phyloP scores from a whole-genome alignment of 2,888 invertebrate genomes.

The Maniola hyperantus region DNA sequence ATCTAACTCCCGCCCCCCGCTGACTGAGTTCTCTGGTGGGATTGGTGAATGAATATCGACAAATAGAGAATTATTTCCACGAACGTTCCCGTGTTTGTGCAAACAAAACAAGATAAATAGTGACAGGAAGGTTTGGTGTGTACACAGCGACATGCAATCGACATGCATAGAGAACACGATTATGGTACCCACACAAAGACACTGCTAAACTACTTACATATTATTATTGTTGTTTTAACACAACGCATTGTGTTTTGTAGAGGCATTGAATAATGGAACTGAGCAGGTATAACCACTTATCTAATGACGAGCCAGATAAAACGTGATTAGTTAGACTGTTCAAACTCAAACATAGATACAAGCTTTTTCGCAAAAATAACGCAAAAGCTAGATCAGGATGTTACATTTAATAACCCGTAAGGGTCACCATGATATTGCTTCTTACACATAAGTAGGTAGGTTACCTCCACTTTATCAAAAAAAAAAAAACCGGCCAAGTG shows the following conservation, averaged over 20 bases:
- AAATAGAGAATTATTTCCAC: conserved; percentile 70
- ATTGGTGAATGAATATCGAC: conserved; percentile 71
- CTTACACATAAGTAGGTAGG: too few species aligned
- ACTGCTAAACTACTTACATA: conserved; percentile 56
- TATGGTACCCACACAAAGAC: conserved; percentile 48
- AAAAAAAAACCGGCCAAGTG: too few species aligned
- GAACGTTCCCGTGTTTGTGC: conserved; percentile 63
- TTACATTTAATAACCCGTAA: neutral
- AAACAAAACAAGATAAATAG: conserved; percentile 65
- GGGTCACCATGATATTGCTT: too few species aligned
- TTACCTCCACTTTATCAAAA: too few species aligned
- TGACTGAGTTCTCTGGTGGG: conserved; percentile 44
- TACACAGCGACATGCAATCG: conserved; percentile 47
- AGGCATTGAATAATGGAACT: conserved; percentile 32
- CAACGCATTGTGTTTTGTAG: conserved; percentile 37
- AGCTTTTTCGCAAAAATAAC: conserved; percentile 21
- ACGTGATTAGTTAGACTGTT: conserved; percentile 22
- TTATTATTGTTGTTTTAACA: conserved; percentile 53
- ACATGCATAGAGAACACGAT: conserved; percentile 48
- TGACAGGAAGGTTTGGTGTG: conserved; percentile 55
- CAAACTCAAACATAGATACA: conserved; percentile 4
- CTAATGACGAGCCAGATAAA: conserved; percentile 30
- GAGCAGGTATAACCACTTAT: neutral
- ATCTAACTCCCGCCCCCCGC: conserved; percentile 45
- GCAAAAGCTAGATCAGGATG: neutral